These are phyloP conservation scores for Oxycera nigricornis DNA, from an alignment of 2,888 invertebrate species.

Conservation along the genomic window DNA sequence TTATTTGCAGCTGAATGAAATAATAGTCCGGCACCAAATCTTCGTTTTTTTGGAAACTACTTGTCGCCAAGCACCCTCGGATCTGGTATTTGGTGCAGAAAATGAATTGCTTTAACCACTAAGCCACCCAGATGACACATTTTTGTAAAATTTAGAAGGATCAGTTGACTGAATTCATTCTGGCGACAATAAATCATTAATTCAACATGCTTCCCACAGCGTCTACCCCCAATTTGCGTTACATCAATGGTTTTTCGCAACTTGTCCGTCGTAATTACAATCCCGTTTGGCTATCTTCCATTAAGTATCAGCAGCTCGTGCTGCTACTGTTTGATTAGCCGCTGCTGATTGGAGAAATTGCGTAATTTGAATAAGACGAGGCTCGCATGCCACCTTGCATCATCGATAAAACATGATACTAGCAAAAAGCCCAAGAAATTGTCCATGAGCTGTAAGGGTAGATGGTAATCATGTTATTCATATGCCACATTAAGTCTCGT, in stretches of 20 bases:
- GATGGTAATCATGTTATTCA: constrained; percentile 39
- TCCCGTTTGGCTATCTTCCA: not conserved
- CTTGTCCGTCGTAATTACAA: constrained; percentile 21
- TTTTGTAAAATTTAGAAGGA: too few relatives aligned
- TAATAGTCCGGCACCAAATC: too few relatives aligned
- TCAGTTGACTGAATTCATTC: too few relatives aligned
- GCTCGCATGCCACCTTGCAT: constrained; percentile 24
- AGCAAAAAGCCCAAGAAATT: constrained; percentile 19
- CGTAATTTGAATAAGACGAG: constrained; percentile 36
- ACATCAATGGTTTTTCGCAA: constrained; percentile 16
- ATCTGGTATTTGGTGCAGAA: too few relatives aligned
- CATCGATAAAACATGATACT: constrained; percentile 11
- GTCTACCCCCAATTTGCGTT: constrained; percentile 1
- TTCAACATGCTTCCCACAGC: not conserved
- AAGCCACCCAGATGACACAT: too few relatives aligned
- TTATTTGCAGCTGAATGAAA: too few relatives aligned
- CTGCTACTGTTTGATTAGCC: constrained; percentile 29
- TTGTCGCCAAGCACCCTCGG: too few relatives aligned
- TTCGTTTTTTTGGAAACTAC: too few relatives aligned
- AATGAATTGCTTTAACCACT: too few relatives aligned
- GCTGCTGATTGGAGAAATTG: constrained; percentile 10
- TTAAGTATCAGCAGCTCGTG: constrained; percentile 1
- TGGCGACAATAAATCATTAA: too few relatives aligned
- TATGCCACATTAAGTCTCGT: constrained; percentile 41
- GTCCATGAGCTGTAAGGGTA: constrained; percentile 21